These are phyloP conservation scores for Eupsilia transversa DNA, from an alignment of 2,888 invertebrate species.

Conservation along the genomic window DNA sequence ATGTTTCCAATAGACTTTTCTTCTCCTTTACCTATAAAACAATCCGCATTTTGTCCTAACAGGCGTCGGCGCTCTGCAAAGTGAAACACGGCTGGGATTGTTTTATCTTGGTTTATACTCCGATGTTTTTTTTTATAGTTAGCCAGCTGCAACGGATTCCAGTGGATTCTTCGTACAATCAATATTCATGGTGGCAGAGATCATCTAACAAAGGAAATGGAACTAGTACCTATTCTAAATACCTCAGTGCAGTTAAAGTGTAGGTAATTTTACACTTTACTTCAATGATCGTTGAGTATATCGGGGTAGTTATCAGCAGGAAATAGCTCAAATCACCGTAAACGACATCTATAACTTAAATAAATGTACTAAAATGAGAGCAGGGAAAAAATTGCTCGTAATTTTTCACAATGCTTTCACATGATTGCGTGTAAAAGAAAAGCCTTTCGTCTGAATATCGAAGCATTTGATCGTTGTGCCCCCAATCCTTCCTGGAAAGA, in stretches of 20 bases:
- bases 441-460: slow-evolving; percentile 9
- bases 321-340: not conserved
- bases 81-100: slow-evolving; percentile 3
- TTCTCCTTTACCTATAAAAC: not conserved
- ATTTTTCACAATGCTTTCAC: slow-evolving; percentile 35
- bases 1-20: not conserved
- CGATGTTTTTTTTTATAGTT: slow-evolving; percentile 18
- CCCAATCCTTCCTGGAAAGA: slow-evolving; percentile 17
- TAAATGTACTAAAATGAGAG: not conserved
- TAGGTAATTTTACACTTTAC: too few relatives aligned
- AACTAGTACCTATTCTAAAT: not conserved
- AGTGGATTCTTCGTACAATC: slow-evolving; percentile 10
- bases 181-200: slow-evolving; percentile 9
- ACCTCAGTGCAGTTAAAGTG: not conserved
- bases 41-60: slow-evolving; percentile 7
- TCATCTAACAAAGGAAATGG: not conserved
- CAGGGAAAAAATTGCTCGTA: not conserved
- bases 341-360: not conserved
- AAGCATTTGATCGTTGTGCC: slow-evolving; percentile 29
- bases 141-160: slow-evolving; percentile 30
- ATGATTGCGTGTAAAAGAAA: slow-evolving; percentile 29
- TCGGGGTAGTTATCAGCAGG: not conserved
- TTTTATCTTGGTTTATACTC: slow-evolving; percentile 3
- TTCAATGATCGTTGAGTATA: too few relatives aligned
- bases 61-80: slow-evolving; percentile 12